Evolutionary conservation across 2,113 vertebrate genomes (phyloP), one percentile per base, ranked within the genome.

Genomic region (Aviceda subcristata): DNA sequence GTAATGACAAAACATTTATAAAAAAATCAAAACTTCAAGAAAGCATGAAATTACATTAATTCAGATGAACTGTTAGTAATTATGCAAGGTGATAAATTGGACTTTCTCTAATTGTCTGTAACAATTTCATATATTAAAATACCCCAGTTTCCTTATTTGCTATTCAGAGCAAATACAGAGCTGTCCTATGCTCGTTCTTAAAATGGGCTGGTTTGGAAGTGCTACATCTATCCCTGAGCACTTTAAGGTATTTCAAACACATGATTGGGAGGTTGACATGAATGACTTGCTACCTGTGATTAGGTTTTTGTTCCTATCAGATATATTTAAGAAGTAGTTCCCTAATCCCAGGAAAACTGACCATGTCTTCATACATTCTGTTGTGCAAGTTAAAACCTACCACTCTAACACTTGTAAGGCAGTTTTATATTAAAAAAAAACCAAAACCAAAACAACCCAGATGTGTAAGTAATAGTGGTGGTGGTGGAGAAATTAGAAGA

Each of bases 31-130:
- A 94, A 96, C 79, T 91, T 96, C 87, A 95, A 91, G 85, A 96
- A 94, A 97, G 93, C 94, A 94, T 95, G 88, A 97, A 97, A 97
- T 97, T 88, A 87, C 83, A 90, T 95, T 94, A 95, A 97, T 97
- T 95, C 90, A 80, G 74, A 94, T 93, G 78, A 96, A 94, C 77
- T 68, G 46, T 71, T 91, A 59, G 86, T 91, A 94, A 97, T 95
- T 96, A 97, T 26, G 59, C 71, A 90, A 94, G 85, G 88, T 96
- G 85, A 93, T 77, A 88, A 87, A 92, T 94, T 86, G 81, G 67
- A 78, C 55, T 93, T 94, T 29, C 21, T 88, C 67, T 97, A 84
- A 91, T 90, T 96, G 46, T 66, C 77, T 85, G 57, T 80, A 78
- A 75, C 51, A 82, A 97, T 92, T 94, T 68, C 71, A 48, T 59